A percentile compares a stretch with the other conserved stretches of the same genome.
Evolutionary conservation across 2,113 vertebrate genomes (phyloP).

Genomic region (Paracyprichromis sp.): DNA sequence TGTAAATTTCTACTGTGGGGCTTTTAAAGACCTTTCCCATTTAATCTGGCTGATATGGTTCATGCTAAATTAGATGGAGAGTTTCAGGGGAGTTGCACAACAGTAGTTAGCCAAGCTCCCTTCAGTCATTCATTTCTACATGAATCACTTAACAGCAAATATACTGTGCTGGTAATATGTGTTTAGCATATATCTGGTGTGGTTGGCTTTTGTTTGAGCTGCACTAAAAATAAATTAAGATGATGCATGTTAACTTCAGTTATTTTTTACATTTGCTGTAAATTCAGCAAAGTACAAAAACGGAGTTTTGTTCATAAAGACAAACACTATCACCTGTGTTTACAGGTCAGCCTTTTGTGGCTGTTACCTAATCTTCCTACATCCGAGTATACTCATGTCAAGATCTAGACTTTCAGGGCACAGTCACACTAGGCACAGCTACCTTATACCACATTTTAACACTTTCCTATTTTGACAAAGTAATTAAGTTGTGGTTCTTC

Average conservation of each 20-base stretch:
- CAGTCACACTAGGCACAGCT: background rate
- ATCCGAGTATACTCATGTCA: background rate
- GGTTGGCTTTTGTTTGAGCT: background rate
- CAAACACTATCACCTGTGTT: background rate
- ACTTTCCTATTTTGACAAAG: background rate
- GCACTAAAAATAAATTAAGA: background rate
- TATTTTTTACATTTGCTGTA: background rate
- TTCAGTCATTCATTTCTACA: background rate
- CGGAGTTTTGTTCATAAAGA: background rate
- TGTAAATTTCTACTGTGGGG: background rate
- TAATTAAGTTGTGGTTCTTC: background rate
- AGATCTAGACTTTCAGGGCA: background rate
- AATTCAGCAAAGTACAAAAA: background rate
- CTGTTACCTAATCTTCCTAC: background rate
- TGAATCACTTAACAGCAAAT: background rate
- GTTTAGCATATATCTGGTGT: background rate
- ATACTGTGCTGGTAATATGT: background rate
- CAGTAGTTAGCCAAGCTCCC: background rate
- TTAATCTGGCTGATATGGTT: background rate
- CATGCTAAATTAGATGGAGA: background rate
- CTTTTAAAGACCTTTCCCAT: background rate
- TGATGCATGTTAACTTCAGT: background rate
- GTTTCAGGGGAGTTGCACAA: background rate
- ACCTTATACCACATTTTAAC: background rate
- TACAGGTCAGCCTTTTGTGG: background rate